Conservation (phyloP, 2,797 vertebrate species). For the Trachops cirrhosus region DNA sequence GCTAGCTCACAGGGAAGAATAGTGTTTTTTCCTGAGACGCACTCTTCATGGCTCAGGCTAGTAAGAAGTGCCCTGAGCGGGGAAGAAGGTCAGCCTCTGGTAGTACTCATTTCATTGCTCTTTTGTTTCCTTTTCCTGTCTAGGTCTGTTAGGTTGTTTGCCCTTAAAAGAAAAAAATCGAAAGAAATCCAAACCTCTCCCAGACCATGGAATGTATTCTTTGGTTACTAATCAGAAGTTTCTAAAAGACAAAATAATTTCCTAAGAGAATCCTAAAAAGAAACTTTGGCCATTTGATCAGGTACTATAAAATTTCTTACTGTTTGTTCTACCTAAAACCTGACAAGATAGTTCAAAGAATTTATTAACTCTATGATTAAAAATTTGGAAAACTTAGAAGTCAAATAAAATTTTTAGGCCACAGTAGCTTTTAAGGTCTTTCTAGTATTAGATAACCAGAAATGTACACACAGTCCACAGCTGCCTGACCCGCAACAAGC, state of each 20-base stretch:
- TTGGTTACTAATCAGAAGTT: not conserved
- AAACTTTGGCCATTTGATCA: not conserved
- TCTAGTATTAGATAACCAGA: not conserved
- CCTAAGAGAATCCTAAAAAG: not conserved
- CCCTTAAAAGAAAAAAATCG: not conserved
- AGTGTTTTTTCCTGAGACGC: not conserved
- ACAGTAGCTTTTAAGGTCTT: not conserved
- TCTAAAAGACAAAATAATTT: not conserved
- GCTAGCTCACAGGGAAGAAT: not conserved
- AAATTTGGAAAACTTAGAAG: not conserved
- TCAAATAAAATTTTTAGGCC: not conserved
- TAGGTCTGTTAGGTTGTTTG: not conserved
- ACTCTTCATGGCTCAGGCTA: not conserved
- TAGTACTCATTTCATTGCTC: not conserved
- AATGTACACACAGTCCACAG: not conserved
- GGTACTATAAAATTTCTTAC: not conserved
- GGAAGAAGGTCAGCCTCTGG: not conserved
- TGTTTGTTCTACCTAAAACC: not conserved
- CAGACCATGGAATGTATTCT: not conserved
- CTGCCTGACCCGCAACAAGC: not conserved
- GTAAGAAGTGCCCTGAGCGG: not conserved
- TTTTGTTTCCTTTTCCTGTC: not conserved
- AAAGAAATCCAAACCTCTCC: not conserved
- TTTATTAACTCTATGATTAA: not conserved
- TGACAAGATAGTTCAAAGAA: not conserved